phyloP scores from a whole-genome alignment of 2,113 vertebrate genomes.

The Phalacrocorax carbo region DNA sequence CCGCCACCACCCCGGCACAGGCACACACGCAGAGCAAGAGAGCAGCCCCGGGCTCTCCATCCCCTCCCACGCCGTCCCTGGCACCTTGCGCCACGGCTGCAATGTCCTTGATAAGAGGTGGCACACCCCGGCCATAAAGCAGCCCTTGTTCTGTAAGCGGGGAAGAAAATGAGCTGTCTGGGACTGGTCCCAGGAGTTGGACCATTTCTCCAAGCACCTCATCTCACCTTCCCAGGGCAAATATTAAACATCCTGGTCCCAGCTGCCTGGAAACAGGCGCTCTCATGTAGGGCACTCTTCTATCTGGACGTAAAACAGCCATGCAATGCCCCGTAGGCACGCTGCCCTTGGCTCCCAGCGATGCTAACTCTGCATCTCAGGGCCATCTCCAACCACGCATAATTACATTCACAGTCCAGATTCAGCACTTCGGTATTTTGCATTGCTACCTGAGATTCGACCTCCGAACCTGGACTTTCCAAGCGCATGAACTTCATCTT shows the following conservation, averaged over 20 bases:
- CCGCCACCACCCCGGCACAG: rapidly evolving
- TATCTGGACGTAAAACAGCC: background rate
- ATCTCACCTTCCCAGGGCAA: background rate
- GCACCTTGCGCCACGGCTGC: background rate
- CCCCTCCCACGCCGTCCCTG: background rate
- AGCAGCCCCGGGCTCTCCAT: background rate
- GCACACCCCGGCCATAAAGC: background rate
- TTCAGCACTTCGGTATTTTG: background rate
- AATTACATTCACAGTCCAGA: background rate
- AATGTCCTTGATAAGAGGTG: background rate
- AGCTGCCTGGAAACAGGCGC: background rate
- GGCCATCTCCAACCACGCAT: background rate
- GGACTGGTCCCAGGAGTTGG: background rate
- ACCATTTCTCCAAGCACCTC: background rate
- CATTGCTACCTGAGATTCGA: background rate
- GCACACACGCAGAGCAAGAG: background rate
- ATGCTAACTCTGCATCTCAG: background rate
- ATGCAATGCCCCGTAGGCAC: background rate
- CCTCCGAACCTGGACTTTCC: background rate
- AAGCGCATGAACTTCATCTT: background rate
- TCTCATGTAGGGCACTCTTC: background rate
- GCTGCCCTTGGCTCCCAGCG: background rate
- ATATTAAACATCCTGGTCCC: background rate
- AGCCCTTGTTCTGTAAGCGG: background rate
- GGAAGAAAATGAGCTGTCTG: background rate